These are phyloP conservation scores for Eupelmus urozonus DNA, from an alignment of 2,888 invertebrate genomes.

Conservation along the genomic window DNA sequence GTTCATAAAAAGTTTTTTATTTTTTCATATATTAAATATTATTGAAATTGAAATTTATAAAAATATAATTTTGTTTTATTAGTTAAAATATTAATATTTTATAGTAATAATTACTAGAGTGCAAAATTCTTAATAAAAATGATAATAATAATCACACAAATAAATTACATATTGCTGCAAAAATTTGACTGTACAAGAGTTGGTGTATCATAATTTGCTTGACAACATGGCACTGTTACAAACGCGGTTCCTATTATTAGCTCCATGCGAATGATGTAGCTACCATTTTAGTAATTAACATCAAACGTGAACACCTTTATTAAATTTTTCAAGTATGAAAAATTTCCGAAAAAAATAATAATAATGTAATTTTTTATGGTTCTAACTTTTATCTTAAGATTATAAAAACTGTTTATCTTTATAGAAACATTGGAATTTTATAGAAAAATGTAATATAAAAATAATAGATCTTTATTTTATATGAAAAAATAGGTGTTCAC, in stretches of 20 bases:
- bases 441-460: conserved; percentile 26
- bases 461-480: neutral
- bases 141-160: conserved; percentile 7
- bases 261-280: neutral
- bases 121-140: conserved; percentile 63
- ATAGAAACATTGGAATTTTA: neutral
- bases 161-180: conserved; percentile 43
- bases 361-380: too few species aligned
- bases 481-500: conserved; percentile 3
- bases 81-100: neutral
- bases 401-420: too few species aligned
- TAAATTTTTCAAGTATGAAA: neutral
- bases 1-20: neutral
- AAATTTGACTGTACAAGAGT: conserved; percentile 25
- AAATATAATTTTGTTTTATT: neutral
- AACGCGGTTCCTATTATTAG: conserved; percentile 34
- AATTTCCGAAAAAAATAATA: neutral
- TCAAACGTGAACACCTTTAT: conserved; percentile 8
- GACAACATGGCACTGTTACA: conserved; percentile 51
- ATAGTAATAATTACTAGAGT: conserved; percentile 43
- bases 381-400: too few species aligned
- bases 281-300: conserved; percentile 1
- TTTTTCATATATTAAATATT: neutral
- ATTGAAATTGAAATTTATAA: too few species aligned
- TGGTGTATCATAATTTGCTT: conserved; percentile 42